Evolutionary conservation across 2,888 invertebrate genomes (phyloP), one percentile per base, ranked within the genome.

Genomic region (Drosophila mulleri): DNA sequence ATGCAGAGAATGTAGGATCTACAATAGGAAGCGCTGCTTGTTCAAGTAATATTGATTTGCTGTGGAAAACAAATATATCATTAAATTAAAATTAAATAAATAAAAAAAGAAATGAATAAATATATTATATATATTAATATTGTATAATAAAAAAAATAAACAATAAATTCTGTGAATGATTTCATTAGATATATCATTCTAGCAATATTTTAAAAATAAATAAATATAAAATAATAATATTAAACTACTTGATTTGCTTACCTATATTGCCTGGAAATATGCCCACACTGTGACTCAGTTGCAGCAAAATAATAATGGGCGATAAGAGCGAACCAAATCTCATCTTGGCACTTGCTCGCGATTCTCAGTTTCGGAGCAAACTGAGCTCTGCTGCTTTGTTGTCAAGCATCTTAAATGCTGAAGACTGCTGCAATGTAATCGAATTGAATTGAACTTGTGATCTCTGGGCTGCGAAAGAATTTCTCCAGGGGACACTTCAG

Each of bases 21-120:
- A 80, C 39, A 86, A 54, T 35, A 86, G n/a, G 44, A 74, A 82
- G 0, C 69, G 73, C 48, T 88, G 83, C 50, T 88, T 85, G 23
- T 83, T 76, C 60, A 86, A 58, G 29, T 67, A 86, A 47, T 88
- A 86, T 52, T 67, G 68, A 68, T 86, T 86, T 0, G 63, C 88
- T 85, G 20, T 0, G n/a, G 9, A 32, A 9, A 32, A 32, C 1
- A 26, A 26, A 26, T 7, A 26, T 7, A 26, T 26, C 26, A 26
- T 26, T 7, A 5, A 26, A 26, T 26, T 26, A 26, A 26, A 26
- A 26, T 6, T 26, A 26, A 26, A 26, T 29, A 29, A 29, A 29
- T 29, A 26, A 26, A 7, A 26, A 26, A 7, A 26, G 7, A 26
- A 26, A 26, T 7, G 7, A 26, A 26, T 7, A 26, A 26, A 23